Percentiles rank a stretch among this genome's conserved stretches.
Evolutionary conservation across 2,797 vertebrate species (phyloP).

Genomic region (Mallotus villosus): DNA sequence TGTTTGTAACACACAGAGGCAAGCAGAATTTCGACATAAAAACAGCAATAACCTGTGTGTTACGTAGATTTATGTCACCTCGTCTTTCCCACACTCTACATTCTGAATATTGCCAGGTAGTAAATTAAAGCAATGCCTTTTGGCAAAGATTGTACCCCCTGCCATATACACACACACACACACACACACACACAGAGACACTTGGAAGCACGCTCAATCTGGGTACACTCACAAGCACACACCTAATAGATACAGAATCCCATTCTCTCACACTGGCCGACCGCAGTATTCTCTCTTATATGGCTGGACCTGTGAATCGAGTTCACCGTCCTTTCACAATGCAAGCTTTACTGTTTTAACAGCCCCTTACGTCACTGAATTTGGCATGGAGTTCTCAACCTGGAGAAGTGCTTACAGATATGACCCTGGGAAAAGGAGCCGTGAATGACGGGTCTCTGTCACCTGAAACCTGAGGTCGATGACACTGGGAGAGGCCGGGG

Average conservation of each 20-base stretch:
- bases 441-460: slow-evolving; percentile 12
- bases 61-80: slow-evolving; percentile 72
- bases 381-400: slow-evolving; percentile 36
- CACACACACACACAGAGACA: slow-evolving; percentile 15
- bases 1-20: slow-evolving; percentile 70
- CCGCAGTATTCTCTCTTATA: slow-evolving; percentile 13
- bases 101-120: slow-evolving; percentile 68
- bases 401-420: slow-evolving; percentile 44
- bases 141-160: slow-evolving; percentile 57
- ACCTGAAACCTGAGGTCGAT: slow-evolving; percentile 29
- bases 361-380: slow-evolving; percentile 35
- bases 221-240: not conserved
- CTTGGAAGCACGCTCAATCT: slow-evolving; percentile 11
- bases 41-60: slow-evolving; percentile 73
- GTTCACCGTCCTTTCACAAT: slow-evolving; percentile 35
- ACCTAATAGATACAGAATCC: slow-evolving; percentile 12
- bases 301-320: slow-evolving; percentile 26
- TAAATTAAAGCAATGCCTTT: slow-evolving; percentile 73
- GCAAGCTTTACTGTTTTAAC: slow-evolving; percentile 31
- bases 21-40: slow-evolving; percentile 75
- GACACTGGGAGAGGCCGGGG: slow-evolving; percentile 19
- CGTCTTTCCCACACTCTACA: slow-evolving; percentile 58
- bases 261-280: not conserved
- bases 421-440: slow-evolving; percentile 22
- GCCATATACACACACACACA: slow-evolving; percentile 11